Percentiles rank a stretch among this genome's conserved stretches.
Conservation (phyloP, 1,140 invertebrate species). For the Lepeophtheirus salmonis region DNA sequence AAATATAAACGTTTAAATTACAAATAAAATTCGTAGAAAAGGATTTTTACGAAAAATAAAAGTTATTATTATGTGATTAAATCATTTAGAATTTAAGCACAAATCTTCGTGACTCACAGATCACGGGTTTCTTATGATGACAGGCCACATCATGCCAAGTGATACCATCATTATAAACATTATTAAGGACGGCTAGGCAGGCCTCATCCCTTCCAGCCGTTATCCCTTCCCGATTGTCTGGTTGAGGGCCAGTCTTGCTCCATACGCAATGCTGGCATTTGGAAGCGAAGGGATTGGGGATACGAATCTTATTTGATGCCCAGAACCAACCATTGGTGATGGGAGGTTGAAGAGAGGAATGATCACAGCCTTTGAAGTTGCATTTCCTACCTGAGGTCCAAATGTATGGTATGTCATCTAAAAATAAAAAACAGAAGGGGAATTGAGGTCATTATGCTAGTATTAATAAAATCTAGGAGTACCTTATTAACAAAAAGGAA, state of each 20-base stretch:
- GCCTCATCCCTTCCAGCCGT: conserved; percentile 78
- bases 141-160: conserved; percentile 84
- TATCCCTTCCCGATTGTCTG: conserved; percentile 72
- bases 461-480: too few species aligned
- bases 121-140: conserved; percentile 73
- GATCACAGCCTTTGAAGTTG: conserved; percentile 71
- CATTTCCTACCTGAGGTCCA: conserved; percentile 80
- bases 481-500: too few species aligned
- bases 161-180: conserved; percentile 76
- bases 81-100: too few species aligned
- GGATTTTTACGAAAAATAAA: too few species aligned
- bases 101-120: too few species aligned
- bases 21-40: too few species aligned
- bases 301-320: conserved; percentile 69
- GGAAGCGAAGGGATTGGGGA: conserved; percentile 36
- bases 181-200: conserved; percentile 67
- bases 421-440: too few species aligned
- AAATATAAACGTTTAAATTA: too few species aligned
- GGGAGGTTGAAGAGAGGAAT: conserved; percentile 61
- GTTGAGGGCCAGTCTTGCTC: too few species aligned
- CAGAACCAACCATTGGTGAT: conserved; percentile 84
- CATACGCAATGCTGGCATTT: too few species aligned
- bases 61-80: too few species aligned
- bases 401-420: conserved; percentile 41
- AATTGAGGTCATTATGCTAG: too few species aligned